These are phyloP conservation scores for Chondrilla cf. caribensis DNA, from an alignment of 37 sponge, comb jelly and placozoan species.

Conservation along the genomic window DNA sequence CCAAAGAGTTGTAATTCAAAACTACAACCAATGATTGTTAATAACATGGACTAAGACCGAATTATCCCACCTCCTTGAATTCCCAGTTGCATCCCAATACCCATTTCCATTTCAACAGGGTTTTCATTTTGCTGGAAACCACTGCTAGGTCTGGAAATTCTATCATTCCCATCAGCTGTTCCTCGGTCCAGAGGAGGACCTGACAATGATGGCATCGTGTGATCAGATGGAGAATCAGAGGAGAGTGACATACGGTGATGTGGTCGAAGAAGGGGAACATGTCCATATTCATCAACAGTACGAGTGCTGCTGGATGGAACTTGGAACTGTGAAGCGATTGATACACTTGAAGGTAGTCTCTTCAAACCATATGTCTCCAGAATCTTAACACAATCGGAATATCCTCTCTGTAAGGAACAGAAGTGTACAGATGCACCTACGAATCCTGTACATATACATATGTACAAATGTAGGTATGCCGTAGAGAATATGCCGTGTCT, in stretches of 20 bases:
- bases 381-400: slow-evolving; percentile 51
- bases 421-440: no score
- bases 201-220: no score
- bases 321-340: slow-evolving; percentile 49
- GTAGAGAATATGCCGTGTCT: no score
- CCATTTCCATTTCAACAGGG: background rate
- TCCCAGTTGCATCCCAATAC: no score
- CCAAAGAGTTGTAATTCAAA: no score
- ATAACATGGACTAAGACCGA: no score
- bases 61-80: no score
- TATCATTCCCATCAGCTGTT: slow-evolving; percentile 14
- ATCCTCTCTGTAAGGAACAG: slow-evolving; percentile 26
- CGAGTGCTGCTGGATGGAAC: background rate
- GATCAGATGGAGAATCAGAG: background rate
- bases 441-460: no score
- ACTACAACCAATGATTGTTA: no score
- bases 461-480: no score
- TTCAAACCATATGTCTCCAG: slow-evolving; percentile 47
- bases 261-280: slow-evolving; percentile 44
- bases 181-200: slow-evolving; percentile 11
- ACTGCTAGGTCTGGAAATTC: background rate
- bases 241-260: slow-evolving; percentile 28
- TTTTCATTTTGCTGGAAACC: background rate
- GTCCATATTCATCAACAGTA: slow-evolving; percentile 67
- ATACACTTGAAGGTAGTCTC: slow-evolving; percentile 30